These are phyloP conservation scores for Thinocorus orbignyianus DNA, from an alignment of 2,113 vertebrate genomes.

Conservation along the genomic window DNA sequence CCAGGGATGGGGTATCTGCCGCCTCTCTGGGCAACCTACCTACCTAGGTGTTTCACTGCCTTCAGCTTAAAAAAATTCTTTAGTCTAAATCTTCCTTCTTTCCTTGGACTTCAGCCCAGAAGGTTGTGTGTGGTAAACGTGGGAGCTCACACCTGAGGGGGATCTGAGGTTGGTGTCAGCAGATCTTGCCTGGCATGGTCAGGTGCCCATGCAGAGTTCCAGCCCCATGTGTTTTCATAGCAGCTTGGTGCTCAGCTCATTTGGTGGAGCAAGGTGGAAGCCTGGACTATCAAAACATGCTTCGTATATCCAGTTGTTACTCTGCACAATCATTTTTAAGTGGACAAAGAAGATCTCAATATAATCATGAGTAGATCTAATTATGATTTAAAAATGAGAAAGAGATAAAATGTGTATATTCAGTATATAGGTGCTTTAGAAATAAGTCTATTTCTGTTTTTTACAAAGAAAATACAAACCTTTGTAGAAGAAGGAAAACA, in stretches of 20 bases:
- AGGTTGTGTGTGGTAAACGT: neutral
- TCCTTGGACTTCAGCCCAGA: neutral
- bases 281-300: neutral
- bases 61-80: neutral
- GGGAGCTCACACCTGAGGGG: rapidly evolving
- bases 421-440: neutral
- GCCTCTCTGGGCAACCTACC: neutral
- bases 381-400: neutral
- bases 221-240: rapidly evolving
- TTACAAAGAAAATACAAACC: neutral
- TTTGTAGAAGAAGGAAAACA: neutral
- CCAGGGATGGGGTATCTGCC: neutral
- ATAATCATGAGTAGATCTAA: neutral
- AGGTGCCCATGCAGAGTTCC: rapidly evolving
- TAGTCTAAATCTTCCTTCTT: neutral
- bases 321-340: neutral
- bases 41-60: neutral
- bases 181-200: neutral
- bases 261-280: neutral
- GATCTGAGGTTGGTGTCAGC: neutral
- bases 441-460: neutral
- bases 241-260: neutral
- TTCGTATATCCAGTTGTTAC: neutral
- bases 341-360: neutral
- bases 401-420: neutral